Evolutionary conservation across 1,140 invertebrate species (phyloP).

Genomic region (Coenobita brevimanus): DNA sequence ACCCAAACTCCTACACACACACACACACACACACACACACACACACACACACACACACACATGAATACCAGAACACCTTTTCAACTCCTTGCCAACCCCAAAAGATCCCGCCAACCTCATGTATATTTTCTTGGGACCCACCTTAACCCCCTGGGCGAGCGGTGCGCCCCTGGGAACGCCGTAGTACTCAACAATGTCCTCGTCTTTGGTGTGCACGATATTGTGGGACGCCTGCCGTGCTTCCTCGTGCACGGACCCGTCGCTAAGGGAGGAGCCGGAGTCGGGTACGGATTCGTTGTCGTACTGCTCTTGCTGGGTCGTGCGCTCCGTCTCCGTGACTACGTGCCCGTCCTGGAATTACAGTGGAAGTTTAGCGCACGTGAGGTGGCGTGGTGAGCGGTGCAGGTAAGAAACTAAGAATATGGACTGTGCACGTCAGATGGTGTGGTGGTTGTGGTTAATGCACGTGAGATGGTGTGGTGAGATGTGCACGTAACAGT

Average conservation of each 20-base stretch:
- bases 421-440: too few species aligned
- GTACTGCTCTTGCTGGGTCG: constrained; percentile 77
- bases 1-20: background rate
- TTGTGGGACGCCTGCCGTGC: constrained; percentile 77
- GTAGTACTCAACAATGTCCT: constrained; percentile 73
- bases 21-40: background rate
- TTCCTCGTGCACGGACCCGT: constrained; percentile 74
- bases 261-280: constrained; percentile 72
- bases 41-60: background rate
- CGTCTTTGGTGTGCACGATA: constrained; percentile 75
- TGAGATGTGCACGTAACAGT: too few species aligned
- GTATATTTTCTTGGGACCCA: background rate
- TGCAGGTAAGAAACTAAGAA: too few species aligned
- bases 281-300: constrained; percentile 76
- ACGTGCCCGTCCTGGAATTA: constrained; percentile 79
- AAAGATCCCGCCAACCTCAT: too few species aligned
- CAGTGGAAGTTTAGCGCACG: background rate
- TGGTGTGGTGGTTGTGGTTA: too few species aligned
- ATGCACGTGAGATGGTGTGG: too few species aligned
- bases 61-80: background rate
- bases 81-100: background rate
- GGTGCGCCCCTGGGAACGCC: constrained; percentile 71
- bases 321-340: constrained; percentile 82
- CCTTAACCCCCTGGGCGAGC: constrained; percentile 72
- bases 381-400: background rate